These are phyloP conservation scores for Cydia fagiglandana DNA, from an alignment of 1,140 invertebrate genomes.

Conservation along the genomic window DNA sequence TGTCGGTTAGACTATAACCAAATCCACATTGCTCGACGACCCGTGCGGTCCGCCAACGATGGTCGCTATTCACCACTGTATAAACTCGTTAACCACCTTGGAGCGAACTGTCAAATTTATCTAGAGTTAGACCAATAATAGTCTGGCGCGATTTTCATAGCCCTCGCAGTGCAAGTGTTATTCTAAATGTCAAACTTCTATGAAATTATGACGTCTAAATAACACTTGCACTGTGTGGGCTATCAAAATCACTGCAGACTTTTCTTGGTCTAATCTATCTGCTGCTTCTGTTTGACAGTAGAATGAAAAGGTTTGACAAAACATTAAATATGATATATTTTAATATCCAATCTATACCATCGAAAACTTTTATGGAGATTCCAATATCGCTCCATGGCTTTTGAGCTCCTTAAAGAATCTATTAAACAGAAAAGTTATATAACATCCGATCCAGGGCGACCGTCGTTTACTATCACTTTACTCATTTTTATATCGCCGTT, in stretches of 20 bases:
- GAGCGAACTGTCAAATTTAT: too few relatives aligned
- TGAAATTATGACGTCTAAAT: too few relatives aligned
- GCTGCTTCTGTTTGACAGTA: too few relatives aligned
- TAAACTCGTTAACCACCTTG: background rate
- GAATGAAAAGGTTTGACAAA: background rate
- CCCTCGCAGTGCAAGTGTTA: too few relatives aligned
- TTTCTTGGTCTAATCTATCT: too few relatives aligned
- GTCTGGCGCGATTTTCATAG: too few relatives aligned
- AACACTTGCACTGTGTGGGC: too few relatives aligned
- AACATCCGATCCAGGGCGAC: slow-evolving; percentile 45
- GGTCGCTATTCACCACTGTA: background rate
- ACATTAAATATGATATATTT: background rate
- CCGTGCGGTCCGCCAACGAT: slow-evolving; percentile 33
- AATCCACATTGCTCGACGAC: background rate
- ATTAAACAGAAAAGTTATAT: slow-evolving; percentile 51
- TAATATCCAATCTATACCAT: slow-evolving; percentile 10
- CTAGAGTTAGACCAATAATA: too few relatives aligned
- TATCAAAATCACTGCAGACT: too few relatives aligned
- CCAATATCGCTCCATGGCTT: slow-evolving; percentile 32
- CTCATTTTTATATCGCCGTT: slow-evolving; percentile 67
- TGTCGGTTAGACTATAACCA: slow-evolving; percentile 4
- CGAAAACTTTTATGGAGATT: slow-evolving; percentile 37
- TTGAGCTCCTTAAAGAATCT: slow-evolving; percentile 48
- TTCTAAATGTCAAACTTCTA: too few relatives aligned
- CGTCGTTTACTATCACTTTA: slow-evolving; percentile 66